These are phyloP conservation scores for Exocentrus adspersus DNA, from an alignment of 2,888 invertebrate species.

Conservation along the genomic window DNA sequence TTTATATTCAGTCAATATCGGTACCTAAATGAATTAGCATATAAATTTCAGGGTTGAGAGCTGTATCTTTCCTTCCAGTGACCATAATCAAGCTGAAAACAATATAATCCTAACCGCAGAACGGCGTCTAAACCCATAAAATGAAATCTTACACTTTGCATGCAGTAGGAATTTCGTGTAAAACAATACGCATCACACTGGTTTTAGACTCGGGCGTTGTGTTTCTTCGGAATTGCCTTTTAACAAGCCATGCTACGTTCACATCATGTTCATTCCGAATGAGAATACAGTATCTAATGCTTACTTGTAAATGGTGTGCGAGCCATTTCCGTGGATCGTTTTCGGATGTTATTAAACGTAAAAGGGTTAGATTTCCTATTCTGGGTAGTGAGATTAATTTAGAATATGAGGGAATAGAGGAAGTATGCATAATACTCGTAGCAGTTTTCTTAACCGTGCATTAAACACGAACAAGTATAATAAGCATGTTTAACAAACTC, in stretches of 20 bases:
- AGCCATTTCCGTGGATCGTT: slow-evolving; percentile 1
- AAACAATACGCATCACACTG: slow-evolving; percentile 36
- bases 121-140: slow-evolving; percentile 20
- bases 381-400: no score
- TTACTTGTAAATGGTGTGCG: background rate
- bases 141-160: slow-evolving; percentile 35
- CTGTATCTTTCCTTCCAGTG: background rate
- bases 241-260: background rate
- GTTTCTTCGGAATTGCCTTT: background rate
- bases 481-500: no score
- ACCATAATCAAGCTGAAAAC: slow-evolving; percentile 7
- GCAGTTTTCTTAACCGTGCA: no score
- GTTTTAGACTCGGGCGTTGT: slow-evolving; percentile 13
- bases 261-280: background rate
- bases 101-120: slow-evolving; percentile 14
- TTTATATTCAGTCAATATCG: background rate
- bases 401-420: no score
- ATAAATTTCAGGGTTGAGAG: background rate
- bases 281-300: slow-evolving; percentile 22
- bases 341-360: slow-evolving; percentile 3
- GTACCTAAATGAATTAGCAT: background rate
- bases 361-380: no score
- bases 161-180: slow-evolving; percentile 32
- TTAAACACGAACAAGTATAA: no score
- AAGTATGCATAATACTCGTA: no score